Evolutionary conservation across 2,888 invertebrate genomes (phyloP).

Genomic region (Thymelicus acteon): DNA sequence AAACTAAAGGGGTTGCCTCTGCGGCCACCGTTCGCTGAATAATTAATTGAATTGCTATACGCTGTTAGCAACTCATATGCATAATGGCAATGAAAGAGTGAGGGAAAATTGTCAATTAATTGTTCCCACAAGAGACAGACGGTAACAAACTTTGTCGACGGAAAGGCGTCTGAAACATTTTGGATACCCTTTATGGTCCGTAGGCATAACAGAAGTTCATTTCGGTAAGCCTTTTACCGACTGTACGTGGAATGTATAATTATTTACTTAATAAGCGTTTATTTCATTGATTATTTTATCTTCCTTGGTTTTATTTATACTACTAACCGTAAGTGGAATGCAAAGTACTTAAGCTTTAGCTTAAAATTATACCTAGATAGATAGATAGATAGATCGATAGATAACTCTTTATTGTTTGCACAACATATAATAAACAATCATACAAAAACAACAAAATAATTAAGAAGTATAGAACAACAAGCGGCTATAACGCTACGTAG

Average conservation of each 20-base stretch:
- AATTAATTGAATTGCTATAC: constrained; percentile 46
- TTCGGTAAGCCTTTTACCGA: constrained; percentile 33
- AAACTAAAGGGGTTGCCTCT: constrained; percentile 28
- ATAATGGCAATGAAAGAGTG: constrained; percentile 44
- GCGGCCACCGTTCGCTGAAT: constrained; percentile 42
- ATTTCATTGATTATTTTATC: constrained; percentile 23
- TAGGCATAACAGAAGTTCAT: constrained; percentile 35
- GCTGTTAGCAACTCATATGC: constrained; percentile 42
- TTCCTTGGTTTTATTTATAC: not conserved
- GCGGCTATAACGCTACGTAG: too few species aligned
- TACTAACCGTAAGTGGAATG: not conserved
- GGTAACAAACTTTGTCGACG: constrained; percentile 39
- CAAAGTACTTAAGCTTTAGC: too few species aligned
- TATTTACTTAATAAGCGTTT: constrained; percentile 26
- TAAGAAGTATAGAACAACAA: too few species aligned
- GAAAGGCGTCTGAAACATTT: constrained; percentile 31
- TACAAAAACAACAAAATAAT: too few species aligned
- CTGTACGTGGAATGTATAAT: constrained; percentile 35
- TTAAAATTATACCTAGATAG: not conserved
- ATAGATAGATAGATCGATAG: not conserved
- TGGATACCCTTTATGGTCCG: constrained; percentile 34
- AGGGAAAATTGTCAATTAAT: constrained; percentile 48
- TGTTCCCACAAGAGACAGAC: constrained; percentile 42
- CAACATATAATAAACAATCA: too few species aligned
- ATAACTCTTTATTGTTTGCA: too few species aligned